Evolutionary conservation across 2,113 vertebrate species (phyloP), one percentile per base, ranked within the genome.

Genomic region (Paratilapia polleni): DNA sequence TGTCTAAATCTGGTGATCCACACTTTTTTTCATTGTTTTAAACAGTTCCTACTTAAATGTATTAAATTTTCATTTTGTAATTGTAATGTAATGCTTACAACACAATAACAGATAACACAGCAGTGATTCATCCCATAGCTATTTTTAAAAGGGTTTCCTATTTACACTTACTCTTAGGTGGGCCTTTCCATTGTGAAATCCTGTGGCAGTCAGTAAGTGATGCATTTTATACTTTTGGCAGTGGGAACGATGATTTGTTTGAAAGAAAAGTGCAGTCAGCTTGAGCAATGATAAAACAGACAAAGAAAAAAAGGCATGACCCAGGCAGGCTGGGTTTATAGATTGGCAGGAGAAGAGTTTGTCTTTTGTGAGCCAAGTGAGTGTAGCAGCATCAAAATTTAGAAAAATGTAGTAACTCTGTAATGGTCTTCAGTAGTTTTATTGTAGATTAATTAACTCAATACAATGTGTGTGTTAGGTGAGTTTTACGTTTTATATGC

Each of bases 151-250:
- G 5, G 1, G 1, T 59, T 62, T 20, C n/a, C 14, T 59, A 31
- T 86, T 75, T 79, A 81, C 78, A 34, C 20, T 64, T 78, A 54
- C 77, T 80, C 59, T 41, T 57, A 70, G 73, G 79, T 89, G 56
- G 52, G 80, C 86, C 74, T 68, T 74, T 60, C 31, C 38, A 20
- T 63, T 56, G 31, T 83, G 57, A 81, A 73, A 77, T 62, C 54
- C 47, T 58, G 22, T 60, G 49, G 31, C 82, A 59, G 34, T 57
- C 17, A 70, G 28, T 73, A 76, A 88, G 26, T 20, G 77, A 82
- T 61, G 47, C 22, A 26, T 82, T 87, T 89, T 59, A 73, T 54
- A 74, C 54, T 70, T 85, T 60, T 88, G 77, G 87, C 87, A 85
- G 64, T 34, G 62, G 80, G 2, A 83, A 34, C 22, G 17, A 20